Evolutionary conservation across 2,113 vertebrate genomes (phyloP).

Genomic region (Vidua chalybeata): DNA sequence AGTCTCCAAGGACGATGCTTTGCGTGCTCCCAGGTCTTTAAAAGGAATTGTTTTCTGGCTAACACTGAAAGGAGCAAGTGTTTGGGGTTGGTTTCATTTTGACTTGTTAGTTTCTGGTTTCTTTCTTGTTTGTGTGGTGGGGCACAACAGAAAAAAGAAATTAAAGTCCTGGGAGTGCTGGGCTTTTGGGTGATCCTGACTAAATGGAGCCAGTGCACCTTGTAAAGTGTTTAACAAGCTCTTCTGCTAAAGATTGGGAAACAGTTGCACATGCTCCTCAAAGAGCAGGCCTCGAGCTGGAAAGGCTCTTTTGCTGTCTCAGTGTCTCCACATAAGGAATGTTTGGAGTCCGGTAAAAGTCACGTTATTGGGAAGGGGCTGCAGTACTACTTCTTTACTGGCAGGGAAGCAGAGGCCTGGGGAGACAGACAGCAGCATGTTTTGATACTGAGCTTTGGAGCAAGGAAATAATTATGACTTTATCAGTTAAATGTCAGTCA

Average conservation of each 20-base stretch:
- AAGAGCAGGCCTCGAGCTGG: too few relatives aligned
- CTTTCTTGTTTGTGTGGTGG: not conserved
- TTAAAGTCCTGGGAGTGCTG: fast-evolving
- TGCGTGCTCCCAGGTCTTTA: fast-evolving
- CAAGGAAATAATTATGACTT: not conserved
- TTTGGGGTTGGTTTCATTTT: fast-evolving
- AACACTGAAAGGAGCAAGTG: not conserved
- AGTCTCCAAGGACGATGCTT: not conserved
- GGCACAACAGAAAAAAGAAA: not conserved
- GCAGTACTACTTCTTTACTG: not conserved
- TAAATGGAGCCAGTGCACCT: fast-evolving
- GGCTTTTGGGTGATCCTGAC: not conserved
- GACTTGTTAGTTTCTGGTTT: not conserved
- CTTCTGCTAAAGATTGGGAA: too few relatives aligned
- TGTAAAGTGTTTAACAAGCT: fast-evolving
- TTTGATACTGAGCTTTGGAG: not conserved
- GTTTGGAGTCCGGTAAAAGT: not conserved
- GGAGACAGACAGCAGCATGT: not conserved
- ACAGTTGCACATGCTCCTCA: not conserved
- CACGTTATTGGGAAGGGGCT: fast-evolving
- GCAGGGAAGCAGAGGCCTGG: not conserved
- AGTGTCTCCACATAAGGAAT: not conserved
- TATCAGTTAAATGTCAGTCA: conserved; percentile 24
- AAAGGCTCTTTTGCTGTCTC: not conserved
- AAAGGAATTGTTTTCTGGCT: not conserved